Evolutionary conservation across 2,888 invertebrate genomes (phyloP).

Genomic region (Lycocerus yunnanus): DNA sequence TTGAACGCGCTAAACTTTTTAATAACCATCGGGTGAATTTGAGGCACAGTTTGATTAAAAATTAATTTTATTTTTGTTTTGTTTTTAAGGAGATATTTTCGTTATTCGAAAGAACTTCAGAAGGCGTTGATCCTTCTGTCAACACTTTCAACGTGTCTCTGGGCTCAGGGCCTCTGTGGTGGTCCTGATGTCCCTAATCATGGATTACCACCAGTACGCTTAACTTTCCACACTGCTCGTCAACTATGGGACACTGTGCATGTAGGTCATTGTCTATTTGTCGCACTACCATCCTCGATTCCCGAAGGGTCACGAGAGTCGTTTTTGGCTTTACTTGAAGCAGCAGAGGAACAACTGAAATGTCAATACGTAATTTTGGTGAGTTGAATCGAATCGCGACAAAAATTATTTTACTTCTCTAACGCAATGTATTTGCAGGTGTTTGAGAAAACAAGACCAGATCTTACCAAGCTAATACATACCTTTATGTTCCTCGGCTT

Average conservation of each 20-base stretch:
- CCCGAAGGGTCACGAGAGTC: conserved; percentile 94
- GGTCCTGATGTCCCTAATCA: conserved; percentile 99
- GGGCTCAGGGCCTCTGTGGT: conserved; percentile 99
- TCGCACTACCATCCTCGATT: conserved; percentile 85
- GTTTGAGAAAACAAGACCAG: conserved; percentile 66
- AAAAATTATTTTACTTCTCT: neutral
- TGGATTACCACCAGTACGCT: conserved; percentile 51
- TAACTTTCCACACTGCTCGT: conserved; percentile 56
- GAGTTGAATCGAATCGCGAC: conserved; percentile 34
- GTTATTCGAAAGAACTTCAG: conserved; percentile 66
- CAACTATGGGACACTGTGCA: conserved; percentile 55
- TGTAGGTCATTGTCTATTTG: conserved; percentile 79
- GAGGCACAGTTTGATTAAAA: neutral
- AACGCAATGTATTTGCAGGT: conserved; percentile 42
- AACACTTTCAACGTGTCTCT: conserved; percentile 84
- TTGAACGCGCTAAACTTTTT: neutral
- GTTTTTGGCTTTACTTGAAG: conserved; percentile 91
- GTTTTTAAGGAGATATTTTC: conserved; percentile 43
- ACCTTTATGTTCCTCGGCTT: conserved; percentile 98
- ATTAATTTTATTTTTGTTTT: conserved; percentile 17
- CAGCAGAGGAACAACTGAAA: conserved; percentile 90
- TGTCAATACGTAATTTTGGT: conserved; percentile 79
- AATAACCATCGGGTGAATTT: neutral
- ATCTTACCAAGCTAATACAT: conserved; percentile 85
- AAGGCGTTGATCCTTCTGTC: conserved; percentile 72